These are phyloP conservation scores for Oxystoma pomonae DNA, from an alignment of 2,888 invertebrate genomes.

Conservation along the genomic window DNA sequence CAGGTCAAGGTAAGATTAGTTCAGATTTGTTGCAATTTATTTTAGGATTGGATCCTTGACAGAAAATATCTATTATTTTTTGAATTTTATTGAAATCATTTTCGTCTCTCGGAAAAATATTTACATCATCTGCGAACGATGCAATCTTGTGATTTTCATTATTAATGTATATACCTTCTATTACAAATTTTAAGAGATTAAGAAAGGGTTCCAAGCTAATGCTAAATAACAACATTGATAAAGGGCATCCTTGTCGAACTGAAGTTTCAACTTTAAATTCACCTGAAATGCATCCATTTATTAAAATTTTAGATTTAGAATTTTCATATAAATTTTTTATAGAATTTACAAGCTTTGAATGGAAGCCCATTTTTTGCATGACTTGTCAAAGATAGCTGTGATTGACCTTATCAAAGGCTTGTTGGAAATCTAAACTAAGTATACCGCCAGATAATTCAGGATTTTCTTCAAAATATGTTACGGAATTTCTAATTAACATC, in stretches of 20 bases:
- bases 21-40: slow-evolving; percentile 1
- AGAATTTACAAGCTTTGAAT: not conserved
- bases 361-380: not conserved
- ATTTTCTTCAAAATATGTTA: not conserved
- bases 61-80: not conserved
- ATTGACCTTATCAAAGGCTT: not conserved
- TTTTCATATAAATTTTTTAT: not conserved
- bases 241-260: slow-evolving; percentile 7
- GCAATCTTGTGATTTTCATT: not conserved
- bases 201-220: slow-evolving; percentile 2
- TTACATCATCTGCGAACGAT: not conserved
- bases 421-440: not conserved
- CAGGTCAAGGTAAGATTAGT: too few species aligned
- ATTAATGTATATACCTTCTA: not conserved
- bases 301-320: not conserved
- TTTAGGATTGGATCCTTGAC: not conserved
- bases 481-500: not conserved
- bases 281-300: not conserved
- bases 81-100: not conserved
- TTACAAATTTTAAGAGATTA: not conserved
- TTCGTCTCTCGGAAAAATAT: not conserved
- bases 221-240: not conserved
- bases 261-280: not conserved
- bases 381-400: not conserved
- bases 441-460: not conserved